Conservation (phyloP, 1,140 invertebrate genomes). For the Cotesia chilonis region DNA sequence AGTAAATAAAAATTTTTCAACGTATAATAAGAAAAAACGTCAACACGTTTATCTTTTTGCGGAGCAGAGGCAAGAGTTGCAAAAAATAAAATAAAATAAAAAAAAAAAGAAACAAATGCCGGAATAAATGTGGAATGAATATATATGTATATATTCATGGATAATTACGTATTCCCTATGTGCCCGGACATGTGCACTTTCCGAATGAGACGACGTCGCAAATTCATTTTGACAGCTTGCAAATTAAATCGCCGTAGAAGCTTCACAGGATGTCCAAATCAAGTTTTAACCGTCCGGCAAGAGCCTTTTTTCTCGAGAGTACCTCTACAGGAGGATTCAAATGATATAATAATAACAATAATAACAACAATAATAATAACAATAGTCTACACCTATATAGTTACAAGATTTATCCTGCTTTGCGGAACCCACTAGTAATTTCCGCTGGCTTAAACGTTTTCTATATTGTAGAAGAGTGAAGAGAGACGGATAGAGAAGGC, state of each 20-base stretch:
- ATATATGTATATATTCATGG: conserved; percentile 4
- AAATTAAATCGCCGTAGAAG: conserved; percentile 27
- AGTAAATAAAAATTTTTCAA: too few relatives aligned
- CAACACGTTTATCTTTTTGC: too few relatives aligned
- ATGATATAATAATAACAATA: too few relatives aligned
- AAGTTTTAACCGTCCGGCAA: conserved; percentile 10
- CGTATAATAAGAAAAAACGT: too few relatives aligned
- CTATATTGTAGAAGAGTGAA: conserved; percentile 8
- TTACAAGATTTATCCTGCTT: conserved; percentile 23
- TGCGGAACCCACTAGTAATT: conserved; percentile 24
- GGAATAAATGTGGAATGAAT: not conserved
- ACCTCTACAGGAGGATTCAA: not conserved
- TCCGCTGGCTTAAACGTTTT: conserved; percentile 21
- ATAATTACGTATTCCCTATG: conserved; percentile 19
- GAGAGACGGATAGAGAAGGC: not conserved
- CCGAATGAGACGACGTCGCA: conserved; percentile 6
- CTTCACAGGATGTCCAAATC: conserved; percentile 26
- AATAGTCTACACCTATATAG: not conserved
- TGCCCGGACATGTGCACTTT: conserved; percentile 19
- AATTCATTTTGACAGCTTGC: conserved; percentile 28
- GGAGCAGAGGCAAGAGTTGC: too few relatives aligned
- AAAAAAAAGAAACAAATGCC: not conserved
- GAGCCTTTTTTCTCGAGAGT: not conserved
- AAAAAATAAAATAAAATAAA: too few relatives aligned
- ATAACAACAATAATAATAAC: too few relatives aligned